Evolutionary conservation across 2,797 vertebrate genomes (phyloP), one percentile per base, ranked within the genome.

Genomic region (Micrastur ruficollis): DNA sequence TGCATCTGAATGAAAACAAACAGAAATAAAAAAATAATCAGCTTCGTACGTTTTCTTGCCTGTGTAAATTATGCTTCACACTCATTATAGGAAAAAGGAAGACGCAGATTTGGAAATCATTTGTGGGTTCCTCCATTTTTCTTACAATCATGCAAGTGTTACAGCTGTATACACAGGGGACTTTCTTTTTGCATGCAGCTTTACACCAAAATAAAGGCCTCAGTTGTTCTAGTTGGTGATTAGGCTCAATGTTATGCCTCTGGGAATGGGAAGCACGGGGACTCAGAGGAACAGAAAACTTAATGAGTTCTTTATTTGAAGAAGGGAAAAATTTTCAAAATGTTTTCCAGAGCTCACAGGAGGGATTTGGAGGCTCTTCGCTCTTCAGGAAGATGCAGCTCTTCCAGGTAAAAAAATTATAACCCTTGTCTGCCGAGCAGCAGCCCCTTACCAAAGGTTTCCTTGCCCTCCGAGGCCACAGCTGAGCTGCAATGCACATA

Each of bases 181-280:
- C 71, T 91, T 86, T 49, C 9, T 85, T 95, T 94, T 87, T 79
- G 61, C 71, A 40, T 71, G 72, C 71, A 87, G 86, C 93, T 93
- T 96, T 95, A 96, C 68, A 82, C 92, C 89, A 96, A 93, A 94
- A 96, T 94, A 94, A 96, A 96, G 90, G 84, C 84, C 75, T 90
- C 86, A 42, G 78, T 96, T 96, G 94, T 95, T 94, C 86, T 67
- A 68, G 58, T 13, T 81, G 52, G 84, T 94, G 94, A 96, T 95
- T 95, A 96, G 90, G 81, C 89, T 89, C 86, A 74, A 58, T 63
- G 90, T 86, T 95, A 86, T 75, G 86, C 93, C 90, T 91, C 81
- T 95, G 94, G 90, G 96, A 93, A 90, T 72, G 79, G 90, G 89
- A 91, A 93, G 81, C 92, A 74, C 0, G 0, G 79, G 65, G 66